Conservation (phyloP, 1,140 invertebrate genomes). For the Drosophila watanabei region DNA sequence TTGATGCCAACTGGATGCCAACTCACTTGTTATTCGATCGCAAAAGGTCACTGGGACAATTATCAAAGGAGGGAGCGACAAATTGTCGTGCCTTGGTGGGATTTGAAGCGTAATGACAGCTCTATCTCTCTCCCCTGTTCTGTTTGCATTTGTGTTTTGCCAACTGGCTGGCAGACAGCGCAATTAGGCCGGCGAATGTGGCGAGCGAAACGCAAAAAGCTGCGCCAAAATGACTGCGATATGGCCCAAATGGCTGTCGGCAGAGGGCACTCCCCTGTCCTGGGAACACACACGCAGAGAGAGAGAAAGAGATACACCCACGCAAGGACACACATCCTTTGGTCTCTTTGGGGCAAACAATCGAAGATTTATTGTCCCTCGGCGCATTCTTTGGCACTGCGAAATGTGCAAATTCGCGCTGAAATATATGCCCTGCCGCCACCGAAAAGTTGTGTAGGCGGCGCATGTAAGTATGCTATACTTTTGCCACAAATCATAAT, state of each 20-base stretch:
- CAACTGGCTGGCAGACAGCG: conserved; percentile 52
- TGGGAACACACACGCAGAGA: neutral
- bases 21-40: conserved; percentile 54
- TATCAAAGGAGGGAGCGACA: conserved; percentile 44
- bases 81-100: conserved; percentile 36
- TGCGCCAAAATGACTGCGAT: conserved; percentile 18
- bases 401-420: conserved; percentile 54
- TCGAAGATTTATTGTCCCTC: conserved; percentile 69
- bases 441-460: conserved; percentile 46
- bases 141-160: conserved; percentile 35
- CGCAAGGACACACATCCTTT: conserved; percentile 31
- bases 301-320: conserved; percentile 8
- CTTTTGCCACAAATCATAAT: conserved; percentile 75
- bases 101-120: conserved; percentile 44
- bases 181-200: conserved; percentile 76
- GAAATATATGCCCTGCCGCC: conserved; percentile 26
- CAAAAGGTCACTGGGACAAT: conserved; percentile 72
- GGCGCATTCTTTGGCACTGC: conserved; percentile 56
- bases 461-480: conserved; percentile 60
- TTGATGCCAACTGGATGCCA: conserved; percentile 41
- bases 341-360: conserved; percentile 54
- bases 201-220: conserved; percentile 34
- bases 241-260: conserved; percentile 19
- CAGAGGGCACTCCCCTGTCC: conserved; percentile 6
- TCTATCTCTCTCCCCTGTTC: conserved; percentile 22